Conservation (phyloP, 2,797 vertebrate species). For the Enteromius thamalakanensis region DNA sequence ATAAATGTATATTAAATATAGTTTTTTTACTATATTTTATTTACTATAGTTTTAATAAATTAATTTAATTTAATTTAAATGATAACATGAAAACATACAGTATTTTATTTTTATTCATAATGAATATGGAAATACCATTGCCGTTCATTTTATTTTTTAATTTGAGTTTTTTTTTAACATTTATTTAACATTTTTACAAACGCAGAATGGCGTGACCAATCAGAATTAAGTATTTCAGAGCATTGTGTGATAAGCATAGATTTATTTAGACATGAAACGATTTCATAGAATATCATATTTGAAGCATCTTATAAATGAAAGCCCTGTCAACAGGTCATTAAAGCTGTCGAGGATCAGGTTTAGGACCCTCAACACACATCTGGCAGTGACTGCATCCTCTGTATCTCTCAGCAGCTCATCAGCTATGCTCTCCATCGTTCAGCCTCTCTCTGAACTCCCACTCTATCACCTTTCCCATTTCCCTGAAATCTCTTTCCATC, state of each 20-base stretch:
- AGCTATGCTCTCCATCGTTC: background rate
- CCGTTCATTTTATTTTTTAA: background rate
- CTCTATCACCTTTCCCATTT: conserved; percentile 35
- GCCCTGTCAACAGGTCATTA: conserved; percentile 15
- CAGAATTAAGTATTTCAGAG: background rate
- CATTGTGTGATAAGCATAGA: background rate
- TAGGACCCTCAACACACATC: conserved; percentile 35
- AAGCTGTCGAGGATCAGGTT: conserved; percentile 24
- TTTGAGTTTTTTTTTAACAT: background rate
- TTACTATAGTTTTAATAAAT: background rate
- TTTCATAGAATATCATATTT: background rate
- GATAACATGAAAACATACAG: background rate
- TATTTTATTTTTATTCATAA: background rate
- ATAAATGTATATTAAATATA: background rate
- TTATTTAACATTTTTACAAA: background rate
- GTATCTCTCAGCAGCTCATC: conserved; percentile 14
- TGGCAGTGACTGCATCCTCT: conserved; percentile 33
- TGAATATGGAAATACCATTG: background rate
- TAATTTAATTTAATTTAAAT: background rate
- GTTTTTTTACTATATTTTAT: background rate
- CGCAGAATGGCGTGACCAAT: background rate
- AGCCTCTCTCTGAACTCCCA: conserved; percentile 10
- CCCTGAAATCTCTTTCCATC: conserved; percentile 16
- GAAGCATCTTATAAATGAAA: background rate
- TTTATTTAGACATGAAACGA: background rate